These are phyloP conservation scores for Ptilonorhynchus violaceus DNA, from an alignment of 2,113 vertebrate genomes.

Conservation along the genomic window DNA sequence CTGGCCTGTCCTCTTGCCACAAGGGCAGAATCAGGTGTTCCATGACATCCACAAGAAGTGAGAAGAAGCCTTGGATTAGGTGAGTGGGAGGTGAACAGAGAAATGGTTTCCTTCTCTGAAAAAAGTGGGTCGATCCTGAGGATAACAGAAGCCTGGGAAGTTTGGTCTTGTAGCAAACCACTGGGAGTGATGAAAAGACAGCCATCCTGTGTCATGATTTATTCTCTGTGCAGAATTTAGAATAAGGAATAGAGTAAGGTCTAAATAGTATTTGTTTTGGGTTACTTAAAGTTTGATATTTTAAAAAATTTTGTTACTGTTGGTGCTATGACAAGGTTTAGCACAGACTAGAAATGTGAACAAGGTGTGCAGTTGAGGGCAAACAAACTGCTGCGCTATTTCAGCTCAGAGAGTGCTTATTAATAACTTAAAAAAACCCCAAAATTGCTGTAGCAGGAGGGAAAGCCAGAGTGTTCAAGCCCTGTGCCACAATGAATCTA, in stretches of 20 bases:
- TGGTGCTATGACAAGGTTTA: background rate
- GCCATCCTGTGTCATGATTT: background rate
- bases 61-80: background rate
- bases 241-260: background rate
- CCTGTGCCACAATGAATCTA: background rate
- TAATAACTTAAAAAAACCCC: background rate
- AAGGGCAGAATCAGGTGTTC: background rate
- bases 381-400: background rate
- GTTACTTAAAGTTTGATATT: rapidly evolving
- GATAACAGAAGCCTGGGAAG: background rate
- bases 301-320: background rate
- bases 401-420: background rate
- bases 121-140: background rate
- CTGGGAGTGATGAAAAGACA: background rate
- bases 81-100: rapidly evolving
- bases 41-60: background rate
- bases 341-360: background rate
- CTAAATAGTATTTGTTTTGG: background rate
- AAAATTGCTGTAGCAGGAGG: background rate
- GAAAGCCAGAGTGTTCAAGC: background rate
- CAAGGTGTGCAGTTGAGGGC: background rate
- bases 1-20: background rate
- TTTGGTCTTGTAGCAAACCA: background rate
- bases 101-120: background rate
- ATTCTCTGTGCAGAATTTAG: background rate